These are phyloP conservation scores for Labeo calbasu DNA, from an alignment of 2,797 vertebrate genomes.

Conservation along the genomic window DNA sequence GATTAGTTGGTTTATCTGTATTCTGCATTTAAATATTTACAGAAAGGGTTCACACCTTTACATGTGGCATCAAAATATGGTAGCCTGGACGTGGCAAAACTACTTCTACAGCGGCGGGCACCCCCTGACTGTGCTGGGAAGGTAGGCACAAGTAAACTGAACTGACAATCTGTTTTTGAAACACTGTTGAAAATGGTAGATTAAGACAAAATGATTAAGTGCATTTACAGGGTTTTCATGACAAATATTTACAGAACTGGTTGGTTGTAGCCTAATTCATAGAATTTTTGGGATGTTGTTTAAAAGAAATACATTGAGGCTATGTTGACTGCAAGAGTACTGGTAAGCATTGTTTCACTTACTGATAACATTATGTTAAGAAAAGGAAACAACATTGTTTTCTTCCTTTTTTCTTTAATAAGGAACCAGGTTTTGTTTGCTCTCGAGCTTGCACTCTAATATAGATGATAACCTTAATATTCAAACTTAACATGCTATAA, in stretches of 20 bases:
- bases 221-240: not conserved
- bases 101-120: slow-evolving; percentile 89
- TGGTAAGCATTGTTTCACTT: slow-evolving; percentile 64
- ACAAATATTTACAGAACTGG: not conserved
- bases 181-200: not conserved
- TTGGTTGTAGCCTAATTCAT: slow-evolving; percentile 25
- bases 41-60: slow-evolving; percentile 98
- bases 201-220: not conserved
- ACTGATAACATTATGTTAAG: slow-evolving; percentile 60
- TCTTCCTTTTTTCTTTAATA: slow-evolving; percentile 63
- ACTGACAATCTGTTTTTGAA: not conserved
- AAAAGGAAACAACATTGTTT: slow-evolving; percentile 57
- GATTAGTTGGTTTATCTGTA: not conserved
- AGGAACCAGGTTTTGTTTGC: slow-evolving; percentile 57
- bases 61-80: slow-evolving; percentile 97
- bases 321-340: slow-evolving; percentile 61
- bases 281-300: slow-evolving; percentile 49
- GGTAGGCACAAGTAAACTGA: slow-evolving; percentile 69
- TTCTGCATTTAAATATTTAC: slow-evolving; percentile 54
- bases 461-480: slow-evolving; percentile 50
- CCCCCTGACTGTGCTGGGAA: slow-evolving; percentile 91
- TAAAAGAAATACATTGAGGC: slow-evolving; percentile 62
- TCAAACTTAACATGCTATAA: slow-evolving; percentile 44
- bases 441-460: slow-evolving; percentile 61
- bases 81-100: slow-evolving; percentile 94